Percentiles rank a stretch among this genome's conserved stretches.
phyloP scores from a whole-genome alignment of 2,888 invertebrate genomes.

The Halictus ligatus region DNA sequence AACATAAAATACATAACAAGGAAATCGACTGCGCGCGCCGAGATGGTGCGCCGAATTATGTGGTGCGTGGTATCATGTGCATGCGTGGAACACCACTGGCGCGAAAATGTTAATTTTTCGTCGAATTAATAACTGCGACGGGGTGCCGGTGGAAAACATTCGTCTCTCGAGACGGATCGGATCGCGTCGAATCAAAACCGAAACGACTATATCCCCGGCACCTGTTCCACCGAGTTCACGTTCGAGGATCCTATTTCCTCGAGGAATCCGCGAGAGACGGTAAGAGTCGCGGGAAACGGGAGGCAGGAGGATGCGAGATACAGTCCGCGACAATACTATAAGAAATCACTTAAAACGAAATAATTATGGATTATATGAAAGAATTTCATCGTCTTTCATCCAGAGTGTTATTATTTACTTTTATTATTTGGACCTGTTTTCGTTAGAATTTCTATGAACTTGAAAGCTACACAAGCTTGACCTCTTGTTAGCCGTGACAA shows the following conservation, averaged over 20 bases:
- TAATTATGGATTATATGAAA: too few relatives aligned
- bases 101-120: not conserved
- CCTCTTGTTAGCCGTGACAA: too few relatives aligned
- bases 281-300: not conserved
- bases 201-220: not conserved
- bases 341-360: too few relatives aligned
- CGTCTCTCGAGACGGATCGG: not conserved
- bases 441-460: too few relatives aligned
- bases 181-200: not conserved
- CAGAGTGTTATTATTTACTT: too few relatives aligned
- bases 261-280: not conserved
- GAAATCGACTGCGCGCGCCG: not conserved
- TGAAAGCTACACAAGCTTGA: too few relatives aligned
- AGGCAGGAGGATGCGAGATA: not conserved
- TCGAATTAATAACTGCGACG: not conserved
- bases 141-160: not conserved
- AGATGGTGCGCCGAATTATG: not conserved
- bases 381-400: too few relatives aligned
- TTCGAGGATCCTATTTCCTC: not conserved
- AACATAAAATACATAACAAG: too few relatives aligned
- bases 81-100: not conserved
- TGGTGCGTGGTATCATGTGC: too few relatives aligned
- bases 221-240: constrained; percentile 4
- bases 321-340: too few relatives aligned
- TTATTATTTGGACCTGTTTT: too few relatives aligned